phyloP scores from a whole-genome alignment of 1,140 invertebrate genomes.

The Archegozetes longisetosus region DNA sequence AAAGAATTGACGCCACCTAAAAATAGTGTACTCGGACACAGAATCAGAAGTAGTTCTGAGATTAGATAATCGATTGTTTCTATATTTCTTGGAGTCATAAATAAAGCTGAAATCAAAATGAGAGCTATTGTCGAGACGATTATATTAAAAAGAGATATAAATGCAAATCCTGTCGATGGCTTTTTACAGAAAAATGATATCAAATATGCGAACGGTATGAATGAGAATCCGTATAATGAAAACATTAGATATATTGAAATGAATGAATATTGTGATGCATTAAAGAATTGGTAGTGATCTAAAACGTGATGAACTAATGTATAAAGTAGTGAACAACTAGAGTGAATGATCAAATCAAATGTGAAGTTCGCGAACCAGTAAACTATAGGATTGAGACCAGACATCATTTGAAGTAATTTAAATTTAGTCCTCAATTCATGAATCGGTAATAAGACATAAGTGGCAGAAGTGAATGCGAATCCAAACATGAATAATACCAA shows the following conservation, averaged over 20 bases:
- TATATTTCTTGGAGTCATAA: neutral
- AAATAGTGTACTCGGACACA: neutral
- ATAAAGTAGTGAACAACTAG: slow-evolving; percentile 9
- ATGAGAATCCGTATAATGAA: slow-evolving; percentile 17
- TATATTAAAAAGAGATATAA: neutral
- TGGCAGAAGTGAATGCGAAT: neutral
- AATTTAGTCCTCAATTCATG: slow-evolving; percentile 20
- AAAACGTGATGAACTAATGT: slow-evolving; percentile 15
- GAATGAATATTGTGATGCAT: neutral
- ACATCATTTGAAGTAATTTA: slow-evolving; percentile 22
- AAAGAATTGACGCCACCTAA: neutral
- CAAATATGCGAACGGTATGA: slow-evolving; percentile 21
- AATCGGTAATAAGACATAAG: slow-evolving; percentile 19
- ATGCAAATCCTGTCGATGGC: slow-evolving; percentile 17
- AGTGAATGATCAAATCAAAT: slow-evolving; percentile 17
- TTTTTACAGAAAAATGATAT: slow-evolving; percentile 17
- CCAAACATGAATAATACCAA: neutral
- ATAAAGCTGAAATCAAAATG: neutral
- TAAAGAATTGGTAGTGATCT: neutral
- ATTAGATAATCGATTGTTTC: neutral
- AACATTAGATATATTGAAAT: slow-evolving; percentile 15
- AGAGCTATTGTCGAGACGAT: neutral
- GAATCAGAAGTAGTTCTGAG: neutral
- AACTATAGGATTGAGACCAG: slow-evolving; percentile 12
- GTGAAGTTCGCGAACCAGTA: slow-evolving; percentile 19